phyloP scores from a whole-genome alignment of 2,113 vertebrate species.

The Trematomus loennbergii region DNA sequence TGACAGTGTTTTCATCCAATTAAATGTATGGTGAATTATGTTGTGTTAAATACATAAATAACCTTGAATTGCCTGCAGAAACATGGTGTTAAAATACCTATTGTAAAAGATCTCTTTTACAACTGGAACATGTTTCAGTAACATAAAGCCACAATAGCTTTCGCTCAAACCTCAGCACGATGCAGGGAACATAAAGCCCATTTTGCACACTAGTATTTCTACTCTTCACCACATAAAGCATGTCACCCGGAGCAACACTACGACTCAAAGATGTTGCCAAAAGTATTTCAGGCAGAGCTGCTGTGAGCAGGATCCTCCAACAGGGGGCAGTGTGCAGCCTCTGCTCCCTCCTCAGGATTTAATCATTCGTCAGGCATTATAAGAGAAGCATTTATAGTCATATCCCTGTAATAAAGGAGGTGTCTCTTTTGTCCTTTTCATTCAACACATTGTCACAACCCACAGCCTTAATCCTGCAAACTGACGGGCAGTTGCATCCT shows the following conservation, averaged over 20 bases:
- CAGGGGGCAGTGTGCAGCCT: slow-evolving; percentile 75
- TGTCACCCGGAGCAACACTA: background rate
- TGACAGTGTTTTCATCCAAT: too few relatives aligned
- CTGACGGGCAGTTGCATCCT: slow-evolving; percentile 84
- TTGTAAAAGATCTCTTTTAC: too few relatives aligned
- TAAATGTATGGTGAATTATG: too few relatives aligned
- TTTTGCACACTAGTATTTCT: background rate
- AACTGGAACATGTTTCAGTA: background rate
- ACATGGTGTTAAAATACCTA: too few relatives aligned
- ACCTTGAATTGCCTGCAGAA: too few relatives aligned
- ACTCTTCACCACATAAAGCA: background rate
- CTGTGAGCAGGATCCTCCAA: slow-evolving; percentile 32
- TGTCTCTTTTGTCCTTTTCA: slow-evolving; percentile 79
- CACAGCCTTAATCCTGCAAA: slow-evolving; percentile 86
- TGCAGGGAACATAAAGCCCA: background rate
- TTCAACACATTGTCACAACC: slow-evolving; percentile 88
- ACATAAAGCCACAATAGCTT: background rate
- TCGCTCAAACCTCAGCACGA: background rate
- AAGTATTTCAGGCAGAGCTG: background rate
- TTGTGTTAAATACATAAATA: too few relatives aligned
- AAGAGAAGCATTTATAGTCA: slow-evolving; percentile 81
- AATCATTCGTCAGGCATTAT: slow-evolving; percentile 61
- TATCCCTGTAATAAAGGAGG: slow-evolving; percentile 84
- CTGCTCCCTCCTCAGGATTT: slow-evolving; percentile 34
- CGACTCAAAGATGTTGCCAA: background rate